Evolutionary conservation across 92 coral and sea anemone species (phyloP), one percentile per base, ranked within the genome.

Genomic region (Phenganax marumi): DNA sequence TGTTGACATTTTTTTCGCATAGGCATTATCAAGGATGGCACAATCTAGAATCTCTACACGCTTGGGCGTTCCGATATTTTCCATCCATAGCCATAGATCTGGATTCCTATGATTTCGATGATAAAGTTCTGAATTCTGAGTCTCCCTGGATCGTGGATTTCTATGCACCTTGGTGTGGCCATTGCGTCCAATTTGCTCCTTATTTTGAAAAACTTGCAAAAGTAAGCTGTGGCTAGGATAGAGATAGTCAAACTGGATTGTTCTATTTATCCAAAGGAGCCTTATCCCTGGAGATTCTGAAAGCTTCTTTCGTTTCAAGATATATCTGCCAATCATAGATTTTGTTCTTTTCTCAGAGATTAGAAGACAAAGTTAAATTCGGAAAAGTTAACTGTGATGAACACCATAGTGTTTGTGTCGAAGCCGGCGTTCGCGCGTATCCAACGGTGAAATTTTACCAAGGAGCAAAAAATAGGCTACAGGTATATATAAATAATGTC

Each of bases 121-220:
- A 83, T 25, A 83, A 73, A 49, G 87, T 96, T 24, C 88, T 96
- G 46, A 68, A 52, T 48, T 70, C 95, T 47, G 97, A 91, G 54
- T 97, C 87, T 8, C 87, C 99, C 6, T 96, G 99, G 99, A 57
- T 96, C 53, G 85, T 96, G 24, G 99, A 96, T 60, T 96, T 92
- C 79, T 96, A 87, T 70, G 90, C 99, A 11, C 99, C 99, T 2
- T 96, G 99, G 99, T 96, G 99, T 65, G 99, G 99, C 14, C 99
- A 95, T 64, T 96, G 99, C 69, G 91, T 96, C 78, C 95, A 92
- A 52, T 96, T 96, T 81, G 97, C 97, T 54, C 99, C 99, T 16
- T 84, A 96, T 64, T 96, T 83, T 81, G 99, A 96, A 49, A 90
- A 84, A 76, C 79, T 83, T 23, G 97, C 97, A 10, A 96, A 92